Evolutionary conservation across 2,797 vertebrate genomes (phyloP).

Genomic region (Anguilla pacifica): DNA sequence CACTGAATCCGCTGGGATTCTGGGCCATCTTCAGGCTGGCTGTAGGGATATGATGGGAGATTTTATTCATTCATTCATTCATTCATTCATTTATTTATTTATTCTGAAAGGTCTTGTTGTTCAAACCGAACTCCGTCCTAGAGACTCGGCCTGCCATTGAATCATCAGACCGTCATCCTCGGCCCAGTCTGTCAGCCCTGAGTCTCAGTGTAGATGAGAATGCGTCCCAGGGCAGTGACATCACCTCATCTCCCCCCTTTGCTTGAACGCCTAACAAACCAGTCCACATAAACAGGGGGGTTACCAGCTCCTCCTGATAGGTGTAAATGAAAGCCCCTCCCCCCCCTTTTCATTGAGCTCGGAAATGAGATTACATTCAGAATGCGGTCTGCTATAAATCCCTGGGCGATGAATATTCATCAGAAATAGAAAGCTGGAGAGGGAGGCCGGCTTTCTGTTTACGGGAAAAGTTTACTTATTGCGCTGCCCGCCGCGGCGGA

Average conservation of each 20-base stretch:
- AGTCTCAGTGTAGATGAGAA: neutral
- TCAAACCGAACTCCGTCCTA: neutral
- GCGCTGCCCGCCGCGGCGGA: neutral
- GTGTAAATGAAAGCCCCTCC: slow-evolving; percentile 48
- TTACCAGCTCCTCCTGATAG: slow-evolving; percentile 23
- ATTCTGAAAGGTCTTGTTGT: neutral
- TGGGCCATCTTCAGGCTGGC: neutral
- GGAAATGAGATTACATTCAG: slow-evolving; percentile 59
- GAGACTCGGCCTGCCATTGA: neutral
- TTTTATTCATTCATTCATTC: neutral
- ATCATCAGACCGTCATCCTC: neutral
- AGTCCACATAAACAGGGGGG: neutral
- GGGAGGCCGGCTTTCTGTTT: slow-evolving; percentile 38
- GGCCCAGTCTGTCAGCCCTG: neutral
- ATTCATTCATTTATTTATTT: neutral
- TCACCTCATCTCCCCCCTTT: slow-evolving; percentile 44
- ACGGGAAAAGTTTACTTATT: slow-evolving; percentile 48
- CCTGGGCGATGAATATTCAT: slow-evolving; percentile 56
- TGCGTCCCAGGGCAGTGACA: slow-evolving; percentile 36
- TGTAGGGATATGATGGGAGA: neutral
- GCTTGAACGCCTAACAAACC: slow-evolving; percentile 46
- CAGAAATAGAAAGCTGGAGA: slow-evolving; percentile 11
- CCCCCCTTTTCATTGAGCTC: slow-evolving; percentile 47
- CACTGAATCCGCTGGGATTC: neutral
- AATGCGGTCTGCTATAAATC: slow-evolving; percentile 59